Evolutionary conservation across 2,113 vertebrate genomes (phyloP), one percentile per base, ranked within the genome.

Genomic region (Anhinga rufa): DNA sequence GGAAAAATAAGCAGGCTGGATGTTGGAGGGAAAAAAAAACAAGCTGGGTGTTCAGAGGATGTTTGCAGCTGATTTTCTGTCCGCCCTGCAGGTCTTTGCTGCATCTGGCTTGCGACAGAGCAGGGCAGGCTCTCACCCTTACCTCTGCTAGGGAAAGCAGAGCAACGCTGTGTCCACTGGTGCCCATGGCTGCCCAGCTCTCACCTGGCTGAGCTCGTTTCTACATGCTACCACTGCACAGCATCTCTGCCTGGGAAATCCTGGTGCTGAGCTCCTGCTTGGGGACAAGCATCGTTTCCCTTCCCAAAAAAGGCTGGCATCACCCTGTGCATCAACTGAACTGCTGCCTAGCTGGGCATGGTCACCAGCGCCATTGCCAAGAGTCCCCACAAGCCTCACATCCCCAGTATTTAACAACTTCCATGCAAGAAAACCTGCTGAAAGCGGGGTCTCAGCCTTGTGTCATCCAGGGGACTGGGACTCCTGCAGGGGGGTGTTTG

Each of bases 111-210:
- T 44, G 7, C 1, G 2, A 21, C 1, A 2, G 48, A 58, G 34
- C 2, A 3, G 29, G 44, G 19, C 20, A 81, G 26, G 25, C 49
- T 68, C 36, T 62, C 40, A 21, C 52, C 40, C 15, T 61, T 28
- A 13, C 38, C 17, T 72, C 31, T 84, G 49, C 44, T 40, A 38
- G 22, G 15, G 22, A 42, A 51, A 61, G 52, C 49, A 60, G 51
- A 76, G n/a, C 26, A n/a, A 16, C 2, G 1, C 42, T 0, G 0
- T 12, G 5, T 62, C 31, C 5, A 0, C 9, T 3, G 7, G 48
- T 5, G 9, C 52, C 20, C 0, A 1, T 0, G 1, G 32, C 52
- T 85, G 28, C 58, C 5, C 9, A 15, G 4, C 32, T 48, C 31
- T 48, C 31, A 46, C 62, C 12, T 5, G 28, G 18, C 61, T 78